phyloP scores from a whole-genome alignment of 2,797 vertebrate genomes.

The Cirrhinus molitorella region DNA sequence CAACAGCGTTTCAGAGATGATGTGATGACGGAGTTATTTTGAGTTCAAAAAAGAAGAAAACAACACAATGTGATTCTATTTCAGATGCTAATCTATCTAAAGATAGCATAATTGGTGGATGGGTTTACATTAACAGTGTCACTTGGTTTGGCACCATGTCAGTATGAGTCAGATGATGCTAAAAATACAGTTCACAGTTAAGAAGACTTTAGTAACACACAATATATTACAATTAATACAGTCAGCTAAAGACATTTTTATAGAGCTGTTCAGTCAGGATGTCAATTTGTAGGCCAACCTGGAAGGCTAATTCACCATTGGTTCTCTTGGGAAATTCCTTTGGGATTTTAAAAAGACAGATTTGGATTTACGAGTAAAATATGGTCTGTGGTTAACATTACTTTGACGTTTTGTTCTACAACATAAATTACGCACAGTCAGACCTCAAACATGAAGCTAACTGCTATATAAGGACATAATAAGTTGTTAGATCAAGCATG shows the following conservation, averaged over 20 bases:
- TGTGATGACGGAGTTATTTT: not conserved
- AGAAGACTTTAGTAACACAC: not conserved
- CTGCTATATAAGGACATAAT: not conserved
- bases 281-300: not conserved
- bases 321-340: slow-evolving; percentile 11
- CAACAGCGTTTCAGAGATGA: not conserved
- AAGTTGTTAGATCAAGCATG: not conserved
- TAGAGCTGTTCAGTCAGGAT: not conserved
- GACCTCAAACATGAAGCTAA: not conserved
- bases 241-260: slow-evolving; percentile 9
- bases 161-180: not conserved
- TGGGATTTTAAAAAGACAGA: not conserved
- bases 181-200: not conserved
- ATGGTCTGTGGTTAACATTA: not conserved
- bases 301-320: not conserved
- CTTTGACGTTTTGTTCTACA: not conserved
- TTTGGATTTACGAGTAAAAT: not conserved
- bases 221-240: not conserved
- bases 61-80: not conserved
- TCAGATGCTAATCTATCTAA: not conserved
- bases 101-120: not conserved
- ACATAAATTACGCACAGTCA: not conserved
- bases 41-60: not conserved
- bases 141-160: not conserved
- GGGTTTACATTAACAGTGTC: not conserved